Evolutionary conservation across 2,113 vertebrate genomes (phyloP).

Genomic region (Zeus faber): DNA sequence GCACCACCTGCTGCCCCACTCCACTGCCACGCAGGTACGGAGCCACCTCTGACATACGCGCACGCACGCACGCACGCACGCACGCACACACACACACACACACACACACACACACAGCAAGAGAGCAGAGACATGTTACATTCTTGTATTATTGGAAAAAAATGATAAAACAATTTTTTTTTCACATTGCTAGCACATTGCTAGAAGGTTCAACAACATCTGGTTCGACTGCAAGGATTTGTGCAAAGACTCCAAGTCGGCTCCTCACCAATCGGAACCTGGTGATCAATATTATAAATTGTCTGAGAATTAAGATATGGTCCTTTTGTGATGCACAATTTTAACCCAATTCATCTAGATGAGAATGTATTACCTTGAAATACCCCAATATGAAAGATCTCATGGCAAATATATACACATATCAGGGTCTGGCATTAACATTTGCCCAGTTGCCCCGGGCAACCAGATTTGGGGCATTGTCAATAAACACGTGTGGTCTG

Average conservation of each 20-base stretch:
- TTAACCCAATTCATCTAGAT: too few relatives aligned
- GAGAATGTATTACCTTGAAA: too few relatives aligned
- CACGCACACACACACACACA: neutral
- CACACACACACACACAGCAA: slow-evolving; percentile 21
- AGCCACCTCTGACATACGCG: slow-evolving; percentile 70
- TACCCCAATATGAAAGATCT: too few relatives aligned
- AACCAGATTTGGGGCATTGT: too few relatives aligned
- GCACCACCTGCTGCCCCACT: slow-evolving; percentile 51
- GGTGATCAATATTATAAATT: too few relatives aligned
- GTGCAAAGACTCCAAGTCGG: neutral
- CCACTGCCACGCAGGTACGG: slow-evolving; percentile 57
- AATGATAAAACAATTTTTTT: neutral
- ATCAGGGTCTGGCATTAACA: too few relatives aligned
- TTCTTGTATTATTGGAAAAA: neutral
- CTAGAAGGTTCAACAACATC: neutral
- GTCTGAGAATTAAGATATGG: too few relatives aligned
- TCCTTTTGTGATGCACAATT: too few relatives aligned
- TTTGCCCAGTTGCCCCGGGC: too few relatives aligned
- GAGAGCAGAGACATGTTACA: neutral
- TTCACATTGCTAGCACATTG: neutral
- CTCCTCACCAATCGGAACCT: neutral
- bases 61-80: neutral
- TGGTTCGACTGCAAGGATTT: neutral
- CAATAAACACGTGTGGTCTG: too few relatives aligned
- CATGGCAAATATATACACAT: too few relatives aligned